These are phyloP conservation scores for Fabriciana adippe DNA, from an alignment of 2,888 invertebrate genomes.

Conservation along the genomic window DNA sequence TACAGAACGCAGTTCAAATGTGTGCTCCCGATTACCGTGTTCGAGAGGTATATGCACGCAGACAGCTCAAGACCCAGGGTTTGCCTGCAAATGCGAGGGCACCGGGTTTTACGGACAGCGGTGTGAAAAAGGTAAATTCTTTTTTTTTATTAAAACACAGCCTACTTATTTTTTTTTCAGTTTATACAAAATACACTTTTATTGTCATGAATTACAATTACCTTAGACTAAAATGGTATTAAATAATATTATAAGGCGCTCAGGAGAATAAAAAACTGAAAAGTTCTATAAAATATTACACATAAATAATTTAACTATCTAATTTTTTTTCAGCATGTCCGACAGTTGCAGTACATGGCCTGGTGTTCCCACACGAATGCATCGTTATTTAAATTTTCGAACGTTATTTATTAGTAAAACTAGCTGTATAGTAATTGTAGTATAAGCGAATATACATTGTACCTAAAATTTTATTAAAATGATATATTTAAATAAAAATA, in stretches of 20 bases:
- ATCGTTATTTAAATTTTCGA: slow-evolving; percentile 82
- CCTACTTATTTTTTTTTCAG: neutral
- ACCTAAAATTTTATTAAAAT: slow-evolving; percentile 12
- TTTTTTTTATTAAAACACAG: neutral
- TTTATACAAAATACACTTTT: too few relatives aligned
- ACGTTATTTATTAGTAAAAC: slow-evolving; percentile 8
- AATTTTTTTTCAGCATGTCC: slow-evolving; percentile 83
- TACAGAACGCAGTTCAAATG: slow-evolving; percentile 79
- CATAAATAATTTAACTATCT: neutral
- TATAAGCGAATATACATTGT: slow-evolving; percentile 10
- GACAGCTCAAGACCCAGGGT: slow-evolving; percentile 85
- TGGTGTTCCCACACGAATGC: slow-evolving; percentile 85
- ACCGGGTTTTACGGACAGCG: slow-evolving; percentile 88
- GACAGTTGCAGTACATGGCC: slow-evolving; percentile 64
- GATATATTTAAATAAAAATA: slow-evolving; percentile 9
- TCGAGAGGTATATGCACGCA: slow-evolving; percentile 86
- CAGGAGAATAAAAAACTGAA: too few relatives aligned
- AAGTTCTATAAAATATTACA: neutral
- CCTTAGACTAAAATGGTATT: too few relatives aligned
- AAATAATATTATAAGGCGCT: too few relatives aligned
- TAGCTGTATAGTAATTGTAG: neutral
- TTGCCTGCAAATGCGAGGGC: slow-evolving; percentile 86
- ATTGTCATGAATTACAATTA: too few relatives aligned
- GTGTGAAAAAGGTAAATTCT: slow-evolving; percentile 84
- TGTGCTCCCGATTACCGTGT: slow-evolving; percentile 86